These are phyloP conservation scores for Mesoligia furuncula DNA, from an alignment of 2,888 invertebrate species.

Conservation along the genomic window DNA sequence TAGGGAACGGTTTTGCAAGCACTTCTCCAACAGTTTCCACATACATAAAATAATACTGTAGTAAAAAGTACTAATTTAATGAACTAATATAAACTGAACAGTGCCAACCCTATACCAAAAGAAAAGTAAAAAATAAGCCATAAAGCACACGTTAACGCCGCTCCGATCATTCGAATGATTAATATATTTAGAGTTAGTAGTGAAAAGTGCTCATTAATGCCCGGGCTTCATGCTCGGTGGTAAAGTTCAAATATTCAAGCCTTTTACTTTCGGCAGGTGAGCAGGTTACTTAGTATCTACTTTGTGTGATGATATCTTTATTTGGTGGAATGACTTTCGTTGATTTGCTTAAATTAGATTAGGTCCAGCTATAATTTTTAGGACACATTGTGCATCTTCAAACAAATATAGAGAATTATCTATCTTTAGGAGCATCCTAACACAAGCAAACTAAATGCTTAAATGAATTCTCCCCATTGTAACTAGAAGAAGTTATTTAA, in stretches of 20 bases:
- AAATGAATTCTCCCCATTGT: too few species aligned
- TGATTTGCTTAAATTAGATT: background rate
- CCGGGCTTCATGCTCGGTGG: slow-evolving; percentile 50
- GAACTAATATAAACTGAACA: background rate
- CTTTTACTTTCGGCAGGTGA: slow-evolving; percentile 55
- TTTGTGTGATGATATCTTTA: slow-evolving; percentile 46
- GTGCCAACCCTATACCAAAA: slow-evolving; percentile 60
- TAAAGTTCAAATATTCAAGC: slow-evolving; percentile 58
- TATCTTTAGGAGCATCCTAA: too few species aligned
- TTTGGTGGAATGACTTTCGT: slow-evolving; percentile 25
- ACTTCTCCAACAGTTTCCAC: background rate
- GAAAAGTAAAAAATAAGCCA: slow-evolving; percentile 66
- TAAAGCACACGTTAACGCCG: slow-evolving; percentile 78
- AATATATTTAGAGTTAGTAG: slow-evolving; percentile 71
- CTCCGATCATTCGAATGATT: slow-evolving; percentile 81
- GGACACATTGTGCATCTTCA: background rate
- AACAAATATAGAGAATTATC: background rate
- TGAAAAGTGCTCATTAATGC: slow-evolving; percentile 72
- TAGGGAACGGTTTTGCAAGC: too few species aligned
- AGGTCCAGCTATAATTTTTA: background rate
- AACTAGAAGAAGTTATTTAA: too few species aligned
- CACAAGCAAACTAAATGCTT: too few species aligned
- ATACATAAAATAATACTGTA: background rate
- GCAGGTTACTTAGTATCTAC: slow-evolving; percentile 41
- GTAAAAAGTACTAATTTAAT: background rate